Evolutionary conservation across 2,888 invertebrate species (phyloP).

Genomic region (Cerastis rubricosa): DNA sequence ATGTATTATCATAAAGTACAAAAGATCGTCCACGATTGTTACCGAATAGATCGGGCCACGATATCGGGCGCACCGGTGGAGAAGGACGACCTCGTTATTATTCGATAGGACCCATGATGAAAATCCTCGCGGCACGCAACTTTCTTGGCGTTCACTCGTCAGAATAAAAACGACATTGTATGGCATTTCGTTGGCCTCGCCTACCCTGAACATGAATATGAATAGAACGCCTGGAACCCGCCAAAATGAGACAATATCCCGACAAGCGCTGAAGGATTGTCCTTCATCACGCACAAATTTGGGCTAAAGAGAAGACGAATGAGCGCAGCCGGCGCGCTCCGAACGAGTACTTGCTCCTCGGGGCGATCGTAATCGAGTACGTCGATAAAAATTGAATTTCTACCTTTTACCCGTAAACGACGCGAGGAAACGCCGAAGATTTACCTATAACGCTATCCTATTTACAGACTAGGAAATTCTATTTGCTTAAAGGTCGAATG

Average conservation of each 20-base stretch:
- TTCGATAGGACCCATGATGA: constrained; percentile 89
- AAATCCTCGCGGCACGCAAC: constrained; percentile 88
- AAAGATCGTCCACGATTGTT: constrained; percentile 84
- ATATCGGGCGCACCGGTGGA: constrained; percentile 81
- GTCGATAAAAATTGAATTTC: constrained; percentile 85
- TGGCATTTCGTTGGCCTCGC: constrained; percentile 81
- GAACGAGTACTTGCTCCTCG: constrained; percentile 61
- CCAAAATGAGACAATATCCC: constrained; percentile 83
- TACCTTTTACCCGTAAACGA: constrained; percentile 81
- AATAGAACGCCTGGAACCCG: constrained; percentile 80
- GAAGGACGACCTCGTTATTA: constrained; percentile 87
- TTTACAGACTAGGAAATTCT: constrained; percentile 89
- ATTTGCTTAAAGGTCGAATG: constrained; percentile 90
- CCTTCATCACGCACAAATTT: constrained; percentile 87
- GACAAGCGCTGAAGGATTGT: constrained; percentile 85
- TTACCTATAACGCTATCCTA: constrained; percentile 87
- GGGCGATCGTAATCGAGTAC: constrained; percentile 78
- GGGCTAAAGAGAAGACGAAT: constrained; percentile 68
- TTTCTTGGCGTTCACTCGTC: constrained; percentile 87
- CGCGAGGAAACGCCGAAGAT: constrained; percentile 80
- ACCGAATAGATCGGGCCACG: constrained; percentile 82
- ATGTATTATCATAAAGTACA: constrained; percentile 84
- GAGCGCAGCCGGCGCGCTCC: constrained; percentile 58
- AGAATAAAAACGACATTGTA: constrained; percentile 87
- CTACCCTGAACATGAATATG: constrained; percentile 82